Conservation (phyloP, 1,140 invertebrate genomes). For the Pogonognathellus flavescens region DNA sequence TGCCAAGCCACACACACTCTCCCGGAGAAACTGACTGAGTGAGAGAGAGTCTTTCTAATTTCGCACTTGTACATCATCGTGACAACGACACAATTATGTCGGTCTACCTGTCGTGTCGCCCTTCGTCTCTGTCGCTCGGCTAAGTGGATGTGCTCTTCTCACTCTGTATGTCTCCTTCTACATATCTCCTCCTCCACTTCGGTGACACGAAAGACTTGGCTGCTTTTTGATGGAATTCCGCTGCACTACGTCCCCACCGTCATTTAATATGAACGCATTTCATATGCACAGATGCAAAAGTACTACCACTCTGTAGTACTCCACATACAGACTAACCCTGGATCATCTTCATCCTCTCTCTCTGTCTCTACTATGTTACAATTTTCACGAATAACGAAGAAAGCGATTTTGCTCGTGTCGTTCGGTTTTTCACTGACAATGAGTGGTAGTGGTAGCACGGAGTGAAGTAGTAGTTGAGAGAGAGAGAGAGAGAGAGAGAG, state of each 20-base stretch:
- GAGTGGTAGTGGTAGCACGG: too few relatives aligned
- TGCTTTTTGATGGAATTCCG: not conserved
- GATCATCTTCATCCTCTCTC: not conserved
- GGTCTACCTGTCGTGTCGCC: slow-evolving; percentile 25
- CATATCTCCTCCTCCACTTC: not conserved
- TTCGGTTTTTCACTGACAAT: too few relatives aligned
- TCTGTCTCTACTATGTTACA: not conserved
- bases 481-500: too few relatives aligned
- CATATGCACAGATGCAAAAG: slow-evolving; percentile 25
- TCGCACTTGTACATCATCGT: not conserved
- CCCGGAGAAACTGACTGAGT: too few relatives aligned
- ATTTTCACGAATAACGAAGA: too few relatives aligned
- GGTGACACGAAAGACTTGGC: not conserved
- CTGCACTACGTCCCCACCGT: not conserved
- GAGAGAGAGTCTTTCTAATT: not conserved
- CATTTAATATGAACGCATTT: slow-evolving; percentile 16
- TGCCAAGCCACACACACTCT: too few relatives aligned
- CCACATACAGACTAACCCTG: not conserved
- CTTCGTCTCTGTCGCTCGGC: not conserved
- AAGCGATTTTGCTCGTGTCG: too few relatives aligned
- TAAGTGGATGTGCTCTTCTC: slow-evolving; percentile 11
- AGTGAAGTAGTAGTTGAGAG: too few relatives aligned
- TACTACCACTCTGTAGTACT: not conserved
- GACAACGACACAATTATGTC: slow-evolving; percentile 36
- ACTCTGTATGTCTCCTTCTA: not conserved